phyloP scores from a whole-genome alignment of 2,888 invertebrate genomes.

The Rhingia campestris region DNA sequence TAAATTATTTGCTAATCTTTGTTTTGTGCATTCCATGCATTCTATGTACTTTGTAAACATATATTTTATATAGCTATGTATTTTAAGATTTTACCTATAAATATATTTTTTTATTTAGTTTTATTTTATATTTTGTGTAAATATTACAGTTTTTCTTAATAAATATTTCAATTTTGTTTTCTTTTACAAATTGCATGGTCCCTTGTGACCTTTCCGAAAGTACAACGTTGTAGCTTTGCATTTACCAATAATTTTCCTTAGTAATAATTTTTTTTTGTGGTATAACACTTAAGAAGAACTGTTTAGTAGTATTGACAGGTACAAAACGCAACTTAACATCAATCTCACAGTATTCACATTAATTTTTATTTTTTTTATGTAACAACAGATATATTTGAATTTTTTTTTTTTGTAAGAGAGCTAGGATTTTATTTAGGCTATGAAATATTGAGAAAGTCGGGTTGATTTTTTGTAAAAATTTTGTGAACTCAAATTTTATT shows the following conservation, averaged over 20 bases:
- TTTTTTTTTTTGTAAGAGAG: conserved; percentile 7
- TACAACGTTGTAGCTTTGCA: conserved; percentile 34
- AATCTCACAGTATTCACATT: conserved; percentile 63
- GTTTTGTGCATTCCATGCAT: conserved; percentile 69
- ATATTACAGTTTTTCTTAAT: conserved; percentile 63
- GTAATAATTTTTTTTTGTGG: conserved; percentile 12
- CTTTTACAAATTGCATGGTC: conserved; percentile 67
- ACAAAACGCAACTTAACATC: conserved; percentile 74
- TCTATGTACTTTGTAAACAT: conserved; percentile 65
- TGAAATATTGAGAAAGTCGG: background rate
- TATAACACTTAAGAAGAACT: conserved; percentile 61
- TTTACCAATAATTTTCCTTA: conserved; percentile 32
- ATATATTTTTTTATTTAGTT: conserved; percentile 44
- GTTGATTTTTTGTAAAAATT: background rate
- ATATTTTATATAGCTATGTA: conserved; percentile 40
- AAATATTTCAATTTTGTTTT: conserved; percentile 12
- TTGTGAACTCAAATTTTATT: too few relatives aligned
- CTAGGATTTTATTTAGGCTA: background rate
- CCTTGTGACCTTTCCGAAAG: conserved; percentile 68
- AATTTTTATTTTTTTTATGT: conserved; percentile 24
- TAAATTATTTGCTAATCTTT: conserved; percentile 56
- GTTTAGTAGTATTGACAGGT: conserved; percentile 71
- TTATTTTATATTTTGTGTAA: conserved; percentile 57
- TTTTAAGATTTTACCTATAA: conserved; percentile 59
- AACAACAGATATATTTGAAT: conserved; percentile 48